Evolutionary conservation across 2,113 vertebrate species (phyloP).

Genomic region (Forbesichthys agassizii): DNA sequence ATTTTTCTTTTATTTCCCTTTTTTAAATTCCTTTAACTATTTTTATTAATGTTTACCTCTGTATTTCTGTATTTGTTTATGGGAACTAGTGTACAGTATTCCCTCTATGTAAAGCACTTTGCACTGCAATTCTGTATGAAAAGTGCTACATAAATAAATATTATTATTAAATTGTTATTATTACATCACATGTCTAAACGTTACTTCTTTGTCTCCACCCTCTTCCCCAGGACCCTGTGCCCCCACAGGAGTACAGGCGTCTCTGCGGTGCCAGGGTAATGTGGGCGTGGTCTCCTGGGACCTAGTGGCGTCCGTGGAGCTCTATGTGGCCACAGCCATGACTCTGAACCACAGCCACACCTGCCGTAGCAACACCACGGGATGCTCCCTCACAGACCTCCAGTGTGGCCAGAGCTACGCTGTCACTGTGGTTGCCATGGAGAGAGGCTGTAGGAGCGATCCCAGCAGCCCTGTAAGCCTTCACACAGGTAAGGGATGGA

Average conservation of each 20-base stretch:
- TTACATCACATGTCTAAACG: not conserved
- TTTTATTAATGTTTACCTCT: too few species aligned
- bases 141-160: too few species aligned
- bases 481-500: slow-evolving; percentile 63
- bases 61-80: too few species aligned
- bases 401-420: slow-evolving; percentile 59
- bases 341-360: slow-evolving; percentile 16
- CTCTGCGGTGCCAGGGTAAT: slow-evolving; percentile 65
- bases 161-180: too few species aligned
- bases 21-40: too few species aligned
- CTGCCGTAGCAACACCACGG: slow-evolving; percentile 58
- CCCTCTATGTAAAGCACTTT: too few species aligned
- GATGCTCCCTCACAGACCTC: slow-evolving; percentile 65
- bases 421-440: slow-evolving; percentile 59
- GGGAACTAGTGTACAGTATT: too few species aligned
- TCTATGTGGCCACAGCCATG: slow-evolving; percentile 55
- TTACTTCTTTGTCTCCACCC: not conserved
- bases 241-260: slow-evolving; percentile 53
- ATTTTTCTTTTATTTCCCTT: too few species aligned
- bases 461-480: slow-evolving; percentile 59
- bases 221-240: slow-evolving; percentile 68
- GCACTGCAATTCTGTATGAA: too few species aligned
- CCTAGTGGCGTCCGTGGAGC: slow-evolving; percentile 44
- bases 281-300: slow-evolving; percentile 66
- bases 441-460: slow-evolving; percentile 67